Evolutionary conservation across 2,113 vertebrate genomes (phyloP).

Genomic region (Cygnus buccinator): DNA sequence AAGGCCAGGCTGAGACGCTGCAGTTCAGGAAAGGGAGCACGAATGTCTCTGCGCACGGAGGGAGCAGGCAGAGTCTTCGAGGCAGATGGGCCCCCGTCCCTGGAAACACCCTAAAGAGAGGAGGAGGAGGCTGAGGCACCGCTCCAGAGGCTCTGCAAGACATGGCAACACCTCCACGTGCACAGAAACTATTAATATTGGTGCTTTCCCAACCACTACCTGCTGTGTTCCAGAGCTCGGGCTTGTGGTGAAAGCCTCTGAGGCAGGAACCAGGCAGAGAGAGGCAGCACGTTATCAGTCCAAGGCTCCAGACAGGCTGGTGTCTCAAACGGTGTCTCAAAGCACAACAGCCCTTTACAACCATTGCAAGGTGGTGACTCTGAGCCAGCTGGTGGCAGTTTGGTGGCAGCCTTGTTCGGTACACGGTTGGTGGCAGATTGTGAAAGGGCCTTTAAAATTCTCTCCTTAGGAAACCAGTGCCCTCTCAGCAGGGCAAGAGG

Average conservation of each 20-base stretch:
- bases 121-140: background rate
- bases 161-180: background rate
- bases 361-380: background rate
- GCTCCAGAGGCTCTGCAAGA: background rate
- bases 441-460: background rate
- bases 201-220: background rate
- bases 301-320: background rate
- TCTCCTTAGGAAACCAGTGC: background rate
- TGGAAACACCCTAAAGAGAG: background rate
- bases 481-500: background rate
- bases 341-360: background rate
- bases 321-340: background rate
- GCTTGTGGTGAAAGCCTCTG: background rate
- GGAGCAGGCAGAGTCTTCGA: slow-evolving; percentile 33
- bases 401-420: background rate
- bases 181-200: background rate
- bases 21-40: slow-evolving; percentile 82
- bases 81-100: background rate
- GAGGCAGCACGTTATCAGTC: background rate
- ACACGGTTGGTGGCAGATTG: background rate
- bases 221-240: background rate
- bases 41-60: background rate
- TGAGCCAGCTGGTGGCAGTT: background rate
- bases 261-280: background rate
- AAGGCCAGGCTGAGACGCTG: slow-evolving; percentile 82